A percentile compares a stretch with the other conserved stretches of the same genome.
phyloP scores from a whole-genome alignment of 2,888 invertebrate genomes.

The Margaritifera margaritifera region DNA sequence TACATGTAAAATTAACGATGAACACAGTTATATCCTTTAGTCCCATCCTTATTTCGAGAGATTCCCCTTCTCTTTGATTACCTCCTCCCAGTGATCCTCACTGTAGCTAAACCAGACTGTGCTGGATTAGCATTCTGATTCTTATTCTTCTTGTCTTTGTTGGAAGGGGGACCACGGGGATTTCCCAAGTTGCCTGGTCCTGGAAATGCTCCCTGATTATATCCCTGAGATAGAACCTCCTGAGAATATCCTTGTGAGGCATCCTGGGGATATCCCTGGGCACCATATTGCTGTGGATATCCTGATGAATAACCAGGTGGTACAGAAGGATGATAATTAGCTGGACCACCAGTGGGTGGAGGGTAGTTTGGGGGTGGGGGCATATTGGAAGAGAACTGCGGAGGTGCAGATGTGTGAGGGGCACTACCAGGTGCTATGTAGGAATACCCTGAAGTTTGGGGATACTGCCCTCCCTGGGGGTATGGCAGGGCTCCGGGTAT shows the following conservation, averaged over 20 bases:
- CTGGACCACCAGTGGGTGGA: constrained; percentile 23
- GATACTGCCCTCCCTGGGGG: constrained; percentile 18
- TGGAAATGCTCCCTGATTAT: constrained; percentile 5
- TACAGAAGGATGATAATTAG: constrained; percentile 14
- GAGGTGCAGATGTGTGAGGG: constrained; percentile 40
- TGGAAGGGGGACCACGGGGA: constrained; percentile 1
- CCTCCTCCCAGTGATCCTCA: constrained; percentile 45
- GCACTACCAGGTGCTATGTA: constrained; percentile 30
- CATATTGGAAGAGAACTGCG: constrained; percentile 30
- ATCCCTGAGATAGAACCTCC: constrained; percentile 22
- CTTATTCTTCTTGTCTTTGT: constrained; percentile 14
- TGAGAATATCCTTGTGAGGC: constrained; percentile 6
- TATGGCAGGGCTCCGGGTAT: constrained; percentile 19
- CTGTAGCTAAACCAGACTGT: constrained; percentile 35
- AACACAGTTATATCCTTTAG: too few relatives aligned
- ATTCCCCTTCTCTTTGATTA: too few relatives aligned
- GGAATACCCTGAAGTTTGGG: constrained; percentile 31
- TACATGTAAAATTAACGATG: too few relatives aligned
- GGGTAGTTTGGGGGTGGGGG: constrained; percentile 25
- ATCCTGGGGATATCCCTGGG: constrained; percentile 21
- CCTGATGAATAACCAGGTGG: constrained; percentile 27
- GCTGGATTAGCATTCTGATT: constrained; percentile 13
- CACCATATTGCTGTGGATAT: constrained; percentile 24
- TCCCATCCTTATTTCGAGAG: too few relatives aligned
- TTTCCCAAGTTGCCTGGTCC: constrained; percentile 4